These are phyloP conservation scores for Synanthedon andrenaeformis DNA, from an alignment of 2,888 invertebrate species.

Conservation along the genomic window DNA sequence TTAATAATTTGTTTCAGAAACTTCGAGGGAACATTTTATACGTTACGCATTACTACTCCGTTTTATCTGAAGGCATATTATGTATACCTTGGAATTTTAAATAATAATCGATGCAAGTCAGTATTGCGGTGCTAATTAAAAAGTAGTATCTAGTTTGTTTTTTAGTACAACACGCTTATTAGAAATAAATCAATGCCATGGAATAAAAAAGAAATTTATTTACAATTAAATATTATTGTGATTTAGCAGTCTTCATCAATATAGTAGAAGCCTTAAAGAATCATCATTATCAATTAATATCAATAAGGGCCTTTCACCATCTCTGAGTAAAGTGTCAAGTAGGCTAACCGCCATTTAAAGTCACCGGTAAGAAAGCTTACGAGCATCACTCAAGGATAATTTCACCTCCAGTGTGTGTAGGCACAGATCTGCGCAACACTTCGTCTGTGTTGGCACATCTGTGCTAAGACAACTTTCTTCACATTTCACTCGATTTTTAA, in stretches of 20 bases:
- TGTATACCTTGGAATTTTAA: constrained; percentile 96
- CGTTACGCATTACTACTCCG: constrained; percentile 92
- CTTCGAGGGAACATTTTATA: constrained; percentile 79
- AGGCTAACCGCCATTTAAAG: too few species aligned
- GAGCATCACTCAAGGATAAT: too few species aligned
- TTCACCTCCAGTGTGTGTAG: too few species aligned
- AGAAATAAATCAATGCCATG: neutral
- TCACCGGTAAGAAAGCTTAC: too few species aligned
- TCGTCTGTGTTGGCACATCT: too few species aligned
- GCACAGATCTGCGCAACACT: too few species aligned
- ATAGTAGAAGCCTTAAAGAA: neutral
- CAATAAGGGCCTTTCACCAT: too few species aligned
- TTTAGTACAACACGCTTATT: neutral
- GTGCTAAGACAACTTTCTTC: too few species aligned
- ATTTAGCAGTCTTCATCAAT: neutral
- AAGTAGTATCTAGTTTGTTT: too few species aligned
- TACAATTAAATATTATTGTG: neutral
- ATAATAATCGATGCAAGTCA: constrained; percentile 18
- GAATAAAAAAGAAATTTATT: neutral
- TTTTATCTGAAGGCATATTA: constrained; percentile 89
- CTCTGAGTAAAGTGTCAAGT: too few species aligned
- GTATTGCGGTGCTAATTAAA: too few species aligned
- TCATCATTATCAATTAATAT: neutral
- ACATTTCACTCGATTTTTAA: too few species aligned
- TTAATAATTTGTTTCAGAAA: constrained; percentile 39